Evolutionary conservation across 2,113 vertebrate species (phyloP).

Genomic region (Daboia siamensis): DNA sequence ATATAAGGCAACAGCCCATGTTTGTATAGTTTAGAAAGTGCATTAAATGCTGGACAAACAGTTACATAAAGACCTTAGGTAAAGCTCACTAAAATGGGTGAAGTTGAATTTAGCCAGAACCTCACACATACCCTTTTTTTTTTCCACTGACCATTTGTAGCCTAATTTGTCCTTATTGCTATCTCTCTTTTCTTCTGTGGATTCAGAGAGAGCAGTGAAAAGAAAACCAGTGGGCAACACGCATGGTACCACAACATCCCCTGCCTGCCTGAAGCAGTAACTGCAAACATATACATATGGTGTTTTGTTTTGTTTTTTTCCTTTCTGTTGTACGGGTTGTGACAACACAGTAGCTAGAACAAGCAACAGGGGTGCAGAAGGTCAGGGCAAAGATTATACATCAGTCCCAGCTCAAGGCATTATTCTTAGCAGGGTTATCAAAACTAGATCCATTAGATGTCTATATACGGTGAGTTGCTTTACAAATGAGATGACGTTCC

Average conservation of each 20-base stretch:
- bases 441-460: slow-evolving; percentile 1
- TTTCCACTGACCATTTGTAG: rapidly evolving
- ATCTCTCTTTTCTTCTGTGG: slow-evolving; percentile 27
- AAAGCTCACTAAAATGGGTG: not conserved
- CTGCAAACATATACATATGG: not conserved
- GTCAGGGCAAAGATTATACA: slow-evolving; percentile 1
- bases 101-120: not conserved
- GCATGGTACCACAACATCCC: slow-evolving; percentile 20
- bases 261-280: not conserved
- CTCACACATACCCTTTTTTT: not conserved
- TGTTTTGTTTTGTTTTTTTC: not conserved
- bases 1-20: not conserved
- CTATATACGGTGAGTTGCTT: not conserved
- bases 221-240: not conserved
- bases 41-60: not conserved
- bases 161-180: not conserved
- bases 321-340: not conserved
- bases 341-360: not conserved
- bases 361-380: not conserved
- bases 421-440: not conserved
- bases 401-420: not conserved
- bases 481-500: not conserved
- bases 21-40: not conserved
- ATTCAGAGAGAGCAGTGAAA: slow-evolving; percentile 8
- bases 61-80: not conserved